Evolutionary conservation across 2,888 invertebrate genomes (phyloP).

Genomic region (Boloria euphrosyne): DNA sequence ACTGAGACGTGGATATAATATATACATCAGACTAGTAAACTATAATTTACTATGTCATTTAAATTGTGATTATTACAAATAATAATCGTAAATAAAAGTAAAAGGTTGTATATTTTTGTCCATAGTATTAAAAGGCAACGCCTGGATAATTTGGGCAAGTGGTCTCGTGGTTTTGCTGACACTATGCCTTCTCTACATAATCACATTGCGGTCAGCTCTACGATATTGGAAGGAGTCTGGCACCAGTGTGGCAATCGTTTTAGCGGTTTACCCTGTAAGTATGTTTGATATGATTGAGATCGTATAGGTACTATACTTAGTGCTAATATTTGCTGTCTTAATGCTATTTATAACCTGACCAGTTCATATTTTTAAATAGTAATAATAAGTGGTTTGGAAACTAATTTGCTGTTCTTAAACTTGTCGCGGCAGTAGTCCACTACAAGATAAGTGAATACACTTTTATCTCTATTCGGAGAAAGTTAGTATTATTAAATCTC

Average conservation of each 20-base stretch:
- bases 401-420: too few species aligned
- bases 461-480: too few species aligned
- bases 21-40: too few species aligned
- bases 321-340: background rate
- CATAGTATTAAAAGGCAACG: slow-evolving; percentile 82
- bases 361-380: too few species aligned
- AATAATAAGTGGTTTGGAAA: too few species aligned
- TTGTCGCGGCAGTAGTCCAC: too few species aligned
- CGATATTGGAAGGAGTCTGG: slow-evolving; percentile 77
- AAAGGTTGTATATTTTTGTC: slow-evolving; percentile 6
- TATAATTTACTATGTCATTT: background rate
- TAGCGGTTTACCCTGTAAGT: slow-evolving; percentile 86
- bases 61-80: background rate
- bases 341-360: too few species aligned
- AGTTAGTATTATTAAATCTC: too few species aligned
- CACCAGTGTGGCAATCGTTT: slow-evolving; percentile 79
- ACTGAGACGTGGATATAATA: too few species aligned
- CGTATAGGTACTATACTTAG: background rate
- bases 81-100: too few species aligned
- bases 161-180: slow-evolving; percentile 75
- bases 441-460: too few species aligned
- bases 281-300: slow-evolving; percentile 11
- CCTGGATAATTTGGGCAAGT: slow-evolving; percentile 78
- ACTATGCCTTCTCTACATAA: slow-evolving; percentile 75
- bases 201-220: slow-evolving; percentile 80